phyloP scores from a whole-genome alignment of 2,113 vertebrate genomes.

The Oplegnathus fasciatus region DNA sequence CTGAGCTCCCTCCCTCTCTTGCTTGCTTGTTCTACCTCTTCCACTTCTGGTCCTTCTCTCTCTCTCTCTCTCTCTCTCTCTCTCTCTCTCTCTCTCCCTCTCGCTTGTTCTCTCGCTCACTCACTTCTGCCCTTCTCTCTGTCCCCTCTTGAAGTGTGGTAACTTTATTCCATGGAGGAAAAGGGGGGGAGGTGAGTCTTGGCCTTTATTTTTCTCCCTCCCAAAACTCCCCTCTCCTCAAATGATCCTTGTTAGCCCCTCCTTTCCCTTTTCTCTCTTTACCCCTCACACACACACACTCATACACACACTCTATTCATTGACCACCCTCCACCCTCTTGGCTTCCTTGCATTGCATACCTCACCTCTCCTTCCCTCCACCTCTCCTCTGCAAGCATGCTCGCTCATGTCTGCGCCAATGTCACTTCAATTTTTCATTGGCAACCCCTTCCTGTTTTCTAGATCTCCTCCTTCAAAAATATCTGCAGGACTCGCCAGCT shows the following conservation, averaged over 20 bases:
- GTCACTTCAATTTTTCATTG: slow-evolving; percentile 82
- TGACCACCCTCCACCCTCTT: slow-evolving; percentile 63
- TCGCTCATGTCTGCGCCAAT: slow-evolving; percentile 79
- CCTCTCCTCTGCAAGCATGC: slow-evolving; percentile 67
- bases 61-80: slow-evolving; percentile 52
- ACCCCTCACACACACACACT: background rate
- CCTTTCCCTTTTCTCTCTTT: slow-evolving; percentile 50
- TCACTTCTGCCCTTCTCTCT: slow-evolving; percentile 27
- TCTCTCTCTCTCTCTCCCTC: slow-evolving; percentile 54
- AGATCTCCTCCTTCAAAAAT: slow-evolving; percentile 49
- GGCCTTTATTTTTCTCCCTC: slow-evolving; percentile 59
- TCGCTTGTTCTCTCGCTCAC: slow-evolving; percentile 40
- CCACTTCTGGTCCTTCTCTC: slow-evolving; percentile 42
- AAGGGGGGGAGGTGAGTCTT: slow-evolving; percentile 51
- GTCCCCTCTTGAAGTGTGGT: slow-evolving; percentile 58
- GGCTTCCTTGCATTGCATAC: slow-evolving; percentile 62
- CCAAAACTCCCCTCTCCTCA: slow-evolving; percentile 65
- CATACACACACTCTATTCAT: slow-evolving; percentile 56
- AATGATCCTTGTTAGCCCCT: slow-evolving; percentile 73
- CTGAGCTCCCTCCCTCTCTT: slow-evolving; percentile 54
- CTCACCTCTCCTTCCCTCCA: slow-evolving; percentile 70
- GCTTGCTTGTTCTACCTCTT: slow-evolving; percentile 36
- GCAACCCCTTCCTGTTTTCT: slow-evolving; percentile 69
- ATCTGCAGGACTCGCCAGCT: slow-evolving; percentile 45
- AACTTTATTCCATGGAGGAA: slow-evolving; percentile 71